Evolutionary conservation across 2,797 vertebrate genomes (phyloP).

Genomic region (Balearica regulorum): DNA sequence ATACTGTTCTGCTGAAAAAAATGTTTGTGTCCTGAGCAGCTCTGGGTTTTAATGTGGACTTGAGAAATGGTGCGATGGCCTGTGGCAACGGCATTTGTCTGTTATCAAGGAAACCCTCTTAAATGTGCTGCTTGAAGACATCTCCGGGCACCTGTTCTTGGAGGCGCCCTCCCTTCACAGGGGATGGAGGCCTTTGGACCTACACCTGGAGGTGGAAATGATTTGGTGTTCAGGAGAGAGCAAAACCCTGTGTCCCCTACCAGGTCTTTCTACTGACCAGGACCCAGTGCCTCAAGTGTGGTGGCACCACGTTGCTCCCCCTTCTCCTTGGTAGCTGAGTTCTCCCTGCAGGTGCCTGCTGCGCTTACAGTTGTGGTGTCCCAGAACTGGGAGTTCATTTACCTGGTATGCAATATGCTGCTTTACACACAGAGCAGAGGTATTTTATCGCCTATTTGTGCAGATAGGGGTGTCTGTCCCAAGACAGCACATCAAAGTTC

Average conservation of each 20-base stretch:
- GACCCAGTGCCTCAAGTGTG: neutral
- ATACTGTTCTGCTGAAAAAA: neutral
- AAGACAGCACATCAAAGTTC: too few relatives aligned
- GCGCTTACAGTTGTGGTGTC: neutral
- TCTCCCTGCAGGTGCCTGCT: neutral
- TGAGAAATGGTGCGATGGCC: neutral
- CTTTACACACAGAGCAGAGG: too few relatives aligned
- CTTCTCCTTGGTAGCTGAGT: neutral
- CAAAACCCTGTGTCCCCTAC: neutral
- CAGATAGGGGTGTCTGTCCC: too few relatives aligned
- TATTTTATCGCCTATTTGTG: too few relatives aligned
- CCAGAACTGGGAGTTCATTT: too few relatives aligned
- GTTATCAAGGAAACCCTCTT: neutral
- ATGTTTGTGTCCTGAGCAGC: neutral
- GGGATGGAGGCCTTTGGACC: neutral
- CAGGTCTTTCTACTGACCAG: neutral
- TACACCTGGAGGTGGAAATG: neutral
- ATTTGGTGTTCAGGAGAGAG: neutral
- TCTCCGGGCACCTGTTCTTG: neutral
- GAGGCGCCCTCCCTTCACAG: neutral
- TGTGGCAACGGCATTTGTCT: neutral
- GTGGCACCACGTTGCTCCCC: accelerated
- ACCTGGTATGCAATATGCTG: too few relatives aligned
- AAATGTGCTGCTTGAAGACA: neutral
- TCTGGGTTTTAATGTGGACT: neutral